A percentile compares a stretch with the other conserved stretches of the same genome.
phyloP scores from a whole-genome alignment of 2,888 invertebrate species.

The Steinernema carpocapsae region DNA sequence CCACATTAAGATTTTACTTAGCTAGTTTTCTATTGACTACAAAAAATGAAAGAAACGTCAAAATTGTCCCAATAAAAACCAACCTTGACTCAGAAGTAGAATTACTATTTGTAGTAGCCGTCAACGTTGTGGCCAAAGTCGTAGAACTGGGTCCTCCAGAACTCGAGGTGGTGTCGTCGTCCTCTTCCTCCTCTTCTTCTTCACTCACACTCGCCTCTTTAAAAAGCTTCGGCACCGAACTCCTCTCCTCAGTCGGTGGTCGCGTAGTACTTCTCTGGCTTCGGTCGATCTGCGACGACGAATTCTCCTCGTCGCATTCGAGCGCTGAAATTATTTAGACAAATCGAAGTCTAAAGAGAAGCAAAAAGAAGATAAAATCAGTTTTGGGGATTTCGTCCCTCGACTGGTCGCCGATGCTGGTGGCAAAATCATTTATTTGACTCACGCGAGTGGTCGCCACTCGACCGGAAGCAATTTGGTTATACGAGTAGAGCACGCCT shows the following conservation, averaged over 20 bases:
- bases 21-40: too few species aligned
- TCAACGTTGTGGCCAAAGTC: constrained; percentile 5
- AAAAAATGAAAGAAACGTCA: too few species aligned
- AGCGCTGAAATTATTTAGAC: constrained; percentile 1
- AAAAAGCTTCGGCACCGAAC: constrained; percentile 3
- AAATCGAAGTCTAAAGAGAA: not conserved
- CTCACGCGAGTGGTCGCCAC: constrained; percentile 20
- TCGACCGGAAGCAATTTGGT: constrained; percentile 32
- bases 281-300: constrained; percentile 13
- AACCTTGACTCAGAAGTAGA: constrained; percentile 10
- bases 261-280: constrained; percentile 21
- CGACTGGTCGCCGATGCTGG: too few species aligned
- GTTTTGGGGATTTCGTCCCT: not conserved
- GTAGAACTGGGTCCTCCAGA: constrained; percentile 22
- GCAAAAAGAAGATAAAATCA: constrained; percentile 24
- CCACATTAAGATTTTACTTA: too few species aligned
- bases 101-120: not conserved
- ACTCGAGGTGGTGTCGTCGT: not conserved
- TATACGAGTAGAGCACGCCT: constrained; percentile 5
- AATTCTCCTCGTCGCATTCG: constrained; percentile 35
- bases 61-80: too few species aligned
- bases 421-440: constrained; percentile 33
- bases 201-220: not conserved
- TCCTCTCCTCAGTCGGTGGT: constrained; percentile 13
- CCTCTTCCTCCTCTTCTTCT: constrained; percentile 14